phyloP scores from a whole-genome alignment of 2,888 invertebrate species.

The Adelphocoris suturalis region DNA sequence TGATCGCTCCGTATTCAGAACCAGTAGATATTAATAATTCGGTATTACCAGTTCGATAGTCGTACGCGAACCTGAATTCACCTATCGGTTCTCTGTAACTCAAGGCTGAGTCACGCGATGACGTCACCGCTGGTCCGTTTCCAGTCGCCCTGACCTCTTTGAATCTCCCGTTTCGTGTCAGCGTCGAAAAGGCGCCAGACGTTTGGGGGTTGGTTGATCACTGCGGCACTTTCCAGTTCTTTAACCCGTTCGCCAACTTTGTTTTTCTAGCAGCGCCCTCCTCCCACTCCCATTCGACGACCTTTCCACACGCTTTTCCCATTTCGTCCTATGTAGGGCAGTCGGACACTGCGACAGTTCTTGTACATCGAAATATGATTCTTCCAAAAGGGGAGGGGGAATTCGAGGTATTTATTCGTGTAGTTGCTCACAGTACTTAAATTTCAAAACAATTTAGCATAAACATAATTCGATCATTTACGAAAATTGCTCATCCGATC shows the following conservation, averaged over 20 bases:
- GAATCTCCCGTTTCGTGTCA: constrained; percentile 8
- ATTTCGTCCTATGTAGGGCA: not conserved
- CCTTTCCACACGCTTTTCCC: constrained; percentile 6
- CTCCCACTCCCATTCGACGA: not conserved
- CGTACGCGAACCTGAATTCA: not conserved
- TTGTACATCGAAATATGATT: not conserved
- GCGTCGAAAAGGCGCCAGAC: constrained; percentile 28
- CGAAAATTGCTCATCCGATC: too few species aligned
- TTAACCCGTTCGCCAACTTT: constrained; percentile 6
- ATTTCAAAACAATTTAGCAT: too few species aligned
- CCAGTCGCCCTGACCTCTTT: constrained; percentile 10
- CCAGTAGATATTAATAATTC: too few species aligned
- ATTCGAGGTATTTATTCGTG: too few species aligned
- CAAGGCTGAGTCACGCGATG: not conserved
- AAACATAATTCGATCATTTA: too few species aligned
- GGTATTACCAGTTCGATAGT: not conserved
- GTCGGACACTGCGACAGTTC: constrained; percentile 21
- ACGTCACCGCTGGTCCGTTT: not conserved
- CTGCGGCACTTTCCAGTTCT: not conserved
- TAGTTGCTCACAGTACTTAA: too few species aligned
- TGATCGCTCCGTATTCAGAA: too few species aligned
- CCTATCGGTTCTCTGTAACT: not conserved
- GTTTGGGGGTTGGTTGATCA: not conserved
- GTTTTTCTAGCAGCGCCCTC: not conserved
- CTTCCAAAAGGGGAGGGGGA: not conserved